A percentile compares a stretch with the other conserved stretches of the same genome.
phyloP scores from a whole-genome alignment of 2,113 vertebrate species.

The Pituophis catenifer region DNA sequence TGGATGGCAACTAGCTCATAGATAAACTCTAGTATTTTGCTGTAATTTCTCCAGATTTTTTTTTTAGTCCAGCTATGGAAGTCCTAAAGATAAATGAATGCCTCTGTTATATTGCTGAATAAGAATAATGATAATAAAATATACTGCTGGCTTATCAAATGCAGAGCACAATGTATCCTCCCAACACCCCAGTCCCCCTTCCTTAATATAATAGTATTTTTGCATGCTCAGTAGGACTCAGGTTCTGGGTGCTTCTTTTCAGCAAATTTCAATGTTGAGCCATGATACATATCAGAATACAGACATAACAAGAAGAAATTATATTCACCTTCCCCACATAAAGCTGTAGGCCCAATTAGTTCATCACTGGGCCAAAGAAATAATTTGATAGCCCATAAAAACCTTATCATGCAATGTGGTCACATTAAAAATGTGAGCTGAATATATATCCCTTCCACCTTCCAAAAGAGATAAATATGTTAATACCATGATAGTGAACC shows the following conservation, averaged over 20 bases:
- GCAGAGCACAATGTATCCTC: not conserved
- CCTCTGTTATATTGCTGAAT: conserved; percentile 7
- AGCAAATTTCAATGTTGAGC: not conserved
- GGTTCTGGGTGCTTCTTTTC: not conserved
- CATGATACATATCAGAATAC: not conserved
- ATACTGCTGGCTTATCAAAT: not conserved
- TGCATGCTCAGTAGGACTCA: not conserved
- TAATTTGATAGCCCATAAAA: not conserved
- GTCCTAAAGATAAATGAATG: not conserved
- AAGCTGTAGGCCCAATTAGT: not conserved
- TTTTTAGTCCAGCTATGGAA: not conserved
- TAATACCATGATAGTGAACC: too few species aligned
- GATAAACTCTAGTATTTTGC: not conserved
- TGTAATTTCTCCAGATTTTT: not conserved
- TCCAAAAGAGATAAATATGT: not conserved
- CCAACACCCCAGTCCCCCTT: not conserved
- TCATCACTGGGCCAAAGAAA: not conserved
- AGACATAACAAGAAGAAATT: not conserved
- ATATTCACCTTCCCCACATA: not conserved
- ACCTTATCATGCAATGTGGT: not conserved
- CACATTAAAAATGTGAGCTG: not conserved
- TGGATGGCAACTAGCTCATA: not conserved
- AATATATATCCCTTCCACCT: not conserved
- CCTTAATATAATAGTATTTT: not conserved
- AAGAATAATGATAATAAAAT: not conserved